Percentiles rank a stretch among this genome's conserved stretches.
Conservation (phyloP, 2,888 invertebrate species). For the Loripinus fragilis region DNA sequence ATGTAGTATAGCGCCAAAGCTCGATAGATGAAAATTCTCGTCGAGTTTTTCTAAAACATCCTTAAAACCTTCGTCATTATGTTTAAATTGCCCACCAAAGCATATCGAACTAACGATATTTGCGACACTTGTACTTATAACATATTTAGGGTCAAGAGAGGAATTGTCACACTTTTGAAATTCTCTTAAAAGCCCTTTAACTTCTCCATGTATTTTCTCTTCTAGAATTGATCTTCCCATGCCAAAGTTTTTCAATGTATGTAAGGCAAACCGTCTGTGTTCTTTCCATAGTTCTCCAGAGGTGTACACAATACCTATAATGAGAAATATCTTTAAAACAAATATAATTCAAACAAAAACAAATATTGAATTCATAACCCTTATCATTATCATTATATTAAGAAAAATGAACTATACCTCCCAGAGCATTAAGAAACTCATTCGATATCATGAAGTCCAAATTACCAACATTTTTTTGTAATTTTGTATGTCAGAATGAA, state of each 20-base stretch:
- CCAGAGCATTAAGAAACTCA: no score
- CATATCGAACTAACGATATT: constrained; percentile 40
- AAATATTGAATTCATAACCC: no score
- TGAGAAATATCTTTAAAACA: no score
- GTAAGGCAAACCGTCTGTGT: constrained; percentile 39
- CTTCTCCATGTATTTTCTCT: background rate
- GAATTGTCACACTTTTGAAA: background rate
- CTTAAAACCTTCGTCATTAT: constrained; percentile 32
- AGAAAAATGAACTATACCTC: no score
- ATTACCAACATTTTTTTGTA: no score
- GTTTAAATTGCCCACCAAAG: constrained; percentile 37
- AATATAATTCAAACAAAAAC: no score
- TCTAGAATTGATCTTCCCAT: constrained; percentile 17
- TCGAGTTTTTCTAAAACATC: constrained; percentile 8
- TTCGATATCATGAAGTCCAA: no score
- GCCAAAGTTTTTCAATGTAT: constrained; percentile 42
- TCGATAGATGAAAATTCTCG: constrained; percentile 16
- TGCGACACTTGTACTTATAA: constrained; percentile 24
- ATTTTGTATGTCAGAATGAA: no score
- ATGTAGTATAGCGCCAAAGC: background rate
- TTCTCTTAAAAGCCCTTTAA: background rate
- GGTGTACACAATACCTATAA: no score
- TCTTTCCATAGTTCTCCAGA: no score
- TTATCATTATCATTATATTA: no score
- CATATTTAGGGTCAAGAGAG: constrained; percentile 21